These are phyloP conservation scores for Caenorhabditis sp. DNA, from an alignment of 2,888 invertebrate genomes.

Conservation along the genomic window DNA sequence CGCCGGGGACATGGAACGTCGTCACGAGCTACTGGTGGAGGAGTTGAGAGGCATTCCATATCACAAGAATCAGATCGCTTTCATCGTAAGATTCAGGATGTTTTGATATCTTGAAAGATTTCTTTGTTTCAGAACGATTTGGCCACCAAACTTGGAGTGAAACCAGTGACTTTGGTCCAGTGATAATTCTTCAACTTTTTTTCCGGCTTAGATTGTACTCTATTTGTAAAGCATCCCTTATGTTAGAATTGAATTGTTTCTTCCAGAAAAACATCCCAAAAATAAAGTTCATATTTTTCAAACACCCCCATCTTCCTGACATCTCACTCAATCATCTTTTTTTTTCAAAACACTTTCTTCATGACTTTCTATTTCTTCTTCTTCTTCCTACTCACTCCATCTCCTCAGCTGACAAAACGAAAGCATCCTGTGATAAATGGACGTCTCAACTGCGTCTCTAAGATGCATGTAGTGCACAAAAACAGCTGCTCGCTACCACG, in stretches of 20 bases:
- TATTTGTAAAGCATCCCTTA: not conserved
- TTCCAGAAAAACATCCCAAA: not conserved
- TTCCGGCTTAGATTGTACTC: not conserved
- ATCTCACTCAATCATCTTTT: slow-evolving; percentile 51
- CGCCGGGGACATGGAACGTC: slow-evolving; percentile 79
- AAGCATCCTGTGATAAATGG: slow-evolving; percentile 58
- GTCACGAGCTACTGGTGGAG: slow-evolving; percentile 75
- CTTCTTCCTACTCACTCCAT: slow-evolving; percentile 33
- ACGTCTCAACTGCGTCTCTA: slow-evolving; percentile 46
- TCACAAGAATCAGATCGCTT: slow-evolving; percentile 78
- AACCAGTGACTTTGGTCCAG: slow-evolving; percentile 47
- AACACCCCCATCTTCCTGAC: slow-evolving; percentile 19
- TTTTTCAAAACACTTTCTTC: slow-evolving; percentile 30
- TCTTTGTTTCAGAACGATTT: slow-evolving; percentile 71
- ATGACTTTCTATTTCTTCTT: slow-evolving; percentile 8
- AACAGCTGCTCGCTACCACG: slow-evolving; percentile 38
- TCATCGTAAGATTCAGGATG: slow-evolving; percentile 40
- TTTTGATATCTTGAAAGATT: not conserved
- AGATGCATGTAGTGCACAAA: slow-evolving; percentile 52
- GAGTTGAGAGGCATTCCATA: slow-evolving; percentile 80
- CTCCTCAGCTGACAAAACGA: slow-evolving; percentile 52
- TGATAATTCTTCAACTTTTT: slow-evolving; percentile 18
- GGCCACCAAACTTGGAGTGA: slow-evolving; percentile 69
- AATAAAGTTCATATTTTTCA: slow-evolving; percentile 5
- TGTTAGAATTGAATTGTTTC: not conserved